Evolutionary conservation across 2,113 vertebrate species (phyloP).

Genomic region (Sialia sialis): DNA sequence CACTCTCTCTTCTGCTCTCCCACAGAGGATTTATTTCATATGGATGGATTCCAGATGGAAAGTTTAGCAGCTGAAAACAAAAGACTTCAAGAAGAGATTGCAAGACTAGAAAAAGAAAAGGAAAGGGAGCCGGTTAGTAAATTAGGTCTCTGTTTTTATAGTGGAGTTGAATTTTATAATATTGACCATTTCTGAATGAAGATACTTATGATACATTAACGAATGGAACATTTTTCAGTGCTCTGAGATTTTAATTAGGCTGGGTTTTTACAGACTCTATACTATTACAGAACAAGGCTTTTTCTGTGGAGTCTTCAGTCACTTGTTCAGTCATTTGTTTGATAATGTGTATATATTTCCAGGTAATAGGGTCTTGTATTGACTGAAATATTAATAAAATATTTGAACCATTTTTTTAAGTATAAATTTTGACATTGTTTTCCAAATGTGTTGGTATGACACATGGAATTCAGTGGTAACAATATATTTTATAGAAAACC

Average conservation of each 20-base stretch:
- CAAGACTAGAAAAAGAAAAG: slow-evolving; percentile 86
- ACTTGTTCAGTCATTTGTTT: not conserved
- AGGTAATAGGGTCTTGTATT: not conserved
- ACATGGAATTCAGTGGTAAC: not conserved
- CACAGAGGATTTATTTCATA: slow-evolving; percentile 87
- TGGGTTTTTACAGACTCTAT: not conserved
- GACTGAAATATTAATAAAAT: not conserved
- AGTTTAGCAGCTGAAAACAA: slow-evolving; percentile 78
- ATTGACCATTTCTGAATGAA: not conserved
- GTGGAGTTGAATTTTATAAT: not conserved
- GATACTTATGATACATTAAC: not conserved
- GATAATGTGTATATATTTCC: not conserved
- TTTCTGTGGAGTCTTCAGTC: not conserved
- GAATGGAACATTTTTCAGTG: not conserved
- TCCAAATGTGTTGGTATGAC: not conserved
- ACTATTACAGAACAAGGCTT: not conserved
- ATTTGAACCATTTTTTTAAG: not conserved
- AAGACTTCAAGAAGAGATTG: slow-evolving; percentile 81
- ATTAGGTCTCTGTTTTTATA: not conserved
- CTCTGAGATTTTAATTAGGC: not conserved
- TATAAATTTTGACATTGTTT: not conserved
- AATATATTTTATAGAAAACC: not conserved
- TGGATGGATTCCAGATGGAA: slow-evolving; percentile 81
- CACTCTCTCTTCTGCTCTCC: not conserved
- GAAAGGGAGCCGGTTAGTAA: slow-evolving; percentile 83